Evolutionary conservation across 2,888 invertebrate genomes (phyloP), one percentile per base, ranked within the genome.

Genomic region (Tipula helvola): DNA sequence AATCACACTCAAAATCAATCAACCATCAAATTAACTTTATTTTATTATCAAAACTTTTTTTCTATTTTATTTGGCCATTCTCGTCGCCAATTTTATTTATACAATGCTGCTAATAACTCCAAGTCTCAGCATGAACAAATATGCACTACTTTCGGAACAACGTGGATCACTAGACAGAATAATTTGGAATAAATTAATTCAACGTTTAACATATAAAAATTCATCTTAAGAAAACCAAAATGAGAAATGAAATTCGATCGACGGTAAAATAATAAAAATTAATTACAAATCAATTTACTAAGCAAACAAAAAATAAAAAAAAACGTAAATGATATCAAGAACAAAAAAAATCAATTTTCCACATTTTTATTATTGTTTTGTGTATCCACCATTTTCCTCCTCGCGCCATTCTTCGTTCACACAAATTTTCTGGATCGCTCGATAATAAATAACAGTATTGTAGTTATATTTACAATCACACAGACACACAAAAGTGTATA

Each of bases 231-330:
- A 71, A 18, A 18, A 18, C 28, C 28, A 71, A 71, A 18, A 71
- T 71, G 71, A 71, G 28, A 71, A 71, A 71, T 28, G 71, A 71
- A 71, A 28, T 71, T 71, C 71, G 71, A 71, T 71, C 71, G 28
- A 71, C 71, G 71, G 71, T 71, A 28, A 71, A 71, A 71, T 71
- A 71, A 71, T 71, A 71, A 71, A 71, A 71, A 71, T 71, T 71
- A 71, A 71, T 71, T 71, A 71, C 71, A 71, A 71, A 71, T 71
- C 71, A 71, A 71, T 71, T 71, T 71, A 71, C 71, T 71, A 71
- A 10, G 71, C 28, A 71, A 57, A 71, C 8, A 18, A 16, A 52
- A 44, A 3, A 44, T 10, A 71, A n/a, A 28, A 10, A 71, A 28
- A 71, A 71, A 28, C 28, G 71, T 71, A 71, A 71, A 10, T 71